Evolutionary conservation across 1,140 invertebrate species (phyloP).

Genomic region (Ruditapes philippinarum): DNA sequence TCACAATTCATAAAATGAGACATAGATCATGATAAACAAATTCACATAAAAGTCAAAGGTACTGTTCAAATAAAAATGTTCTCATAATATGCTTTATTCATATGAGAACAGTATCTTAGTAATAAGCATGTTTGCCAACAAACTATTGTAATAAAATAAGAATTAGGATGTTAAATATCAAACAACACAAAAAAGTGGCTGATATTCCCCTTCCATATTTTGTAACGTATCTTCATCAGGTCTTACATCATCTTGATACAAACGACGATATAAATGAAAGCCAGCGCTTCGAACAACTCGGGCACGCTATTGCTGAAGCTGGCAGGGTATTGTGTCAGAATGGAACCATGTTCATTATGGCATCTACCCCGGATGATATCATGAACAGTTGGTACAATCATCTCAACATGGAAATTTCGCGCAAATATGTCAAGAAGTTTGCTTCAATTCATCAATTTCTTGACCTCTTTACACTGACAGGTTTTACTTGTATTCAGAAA

Average conservation of each 20-base stretch:
- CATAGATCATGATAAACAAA: no score
- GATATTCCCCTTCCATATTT: no score
- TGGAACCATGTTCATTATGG: neutral
- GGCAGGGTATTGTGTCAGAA: neutral
- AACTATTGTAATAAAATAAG: no score
- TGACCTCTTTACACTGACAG: neutral
- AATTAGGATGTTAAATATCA: no score
- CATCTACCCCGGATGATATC: neutral
- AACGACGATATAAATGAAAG: neutral
- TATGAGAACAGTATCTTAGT: no score
- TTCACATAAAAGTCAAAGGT: no score
- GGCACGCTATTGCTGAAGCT: neutral
- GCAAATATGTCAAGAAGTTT: neutral
- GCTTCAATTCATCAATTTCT: neutral
- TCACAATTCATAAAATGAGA: no score
- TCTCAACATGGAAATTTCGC: neutral
- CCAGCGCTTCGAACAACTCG: neutral
- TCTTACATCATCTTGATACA: neutral
- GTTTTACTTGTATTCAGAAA: neutral
- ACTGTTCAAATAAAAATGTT: no score
- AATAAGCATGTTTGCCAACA: no score
- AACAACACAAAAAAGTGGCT: no score
- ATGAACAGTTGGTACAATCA: neutral
- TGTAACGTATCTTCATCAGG: no score
- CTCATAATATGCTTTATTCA: no score